Conservation (phyloP, 2,113 vertebrate species). For the Spilogale gracilis region DNA sequence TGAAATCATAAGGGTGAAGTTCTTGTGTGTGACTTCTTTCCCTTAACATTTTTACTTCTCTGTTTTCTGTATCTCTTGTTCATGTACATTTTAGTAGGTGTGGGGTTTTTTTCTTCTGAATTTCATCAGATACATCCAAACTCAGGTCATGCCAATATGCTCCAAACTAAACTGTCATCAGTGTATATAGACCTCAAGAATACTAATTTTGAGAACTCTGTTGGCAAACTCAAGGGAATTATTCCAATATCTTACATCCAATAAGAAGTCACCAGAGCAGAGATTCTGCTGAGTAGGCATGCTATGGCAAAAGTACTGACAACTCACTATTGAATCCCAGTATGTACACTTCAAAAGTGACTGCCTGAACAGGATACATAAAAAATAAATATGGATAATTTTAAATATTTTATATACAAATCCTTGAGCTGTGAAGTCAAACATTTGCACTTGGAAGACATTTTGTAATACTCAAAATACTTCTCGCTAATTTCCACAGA, state of each 20-base stretch:
- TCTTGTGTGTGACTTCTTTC: not conserved
- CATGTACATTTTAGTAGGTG: not conserved
- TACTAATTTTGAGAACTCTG: not conserved
- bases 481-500: not conserved
- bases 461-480: not conserved
- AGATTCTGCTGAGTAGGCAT: not conserved
- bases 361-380: not conserved
- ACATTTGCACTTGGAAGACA: not conserved
- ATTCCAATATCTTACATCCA: not conserved
- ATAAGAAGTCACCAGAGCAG: not conserved
- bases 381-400: conserved; percentile 14
- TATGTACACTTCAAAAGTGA: not conserved
- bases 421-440: not conserved
- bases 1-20: accelerated
- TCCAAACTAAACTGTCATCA: conserved; percentile 3
- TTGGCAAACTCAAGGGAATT: not conserved
- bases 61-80: not conserved
- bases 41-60: not conserved
- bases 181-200: not conserved
- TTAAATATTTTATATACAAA: not conserved
- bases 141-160: not conserved
- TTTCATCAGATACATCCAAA: conserved; percentile 6
- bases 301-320: not conserved
- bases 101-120: not conserved
- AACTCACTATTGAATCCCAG: not conserved